phyloP scores from a whole-genome alignment of 92 coral and sea anemone species.

The Epizoanthus illoricatus region DNA sequence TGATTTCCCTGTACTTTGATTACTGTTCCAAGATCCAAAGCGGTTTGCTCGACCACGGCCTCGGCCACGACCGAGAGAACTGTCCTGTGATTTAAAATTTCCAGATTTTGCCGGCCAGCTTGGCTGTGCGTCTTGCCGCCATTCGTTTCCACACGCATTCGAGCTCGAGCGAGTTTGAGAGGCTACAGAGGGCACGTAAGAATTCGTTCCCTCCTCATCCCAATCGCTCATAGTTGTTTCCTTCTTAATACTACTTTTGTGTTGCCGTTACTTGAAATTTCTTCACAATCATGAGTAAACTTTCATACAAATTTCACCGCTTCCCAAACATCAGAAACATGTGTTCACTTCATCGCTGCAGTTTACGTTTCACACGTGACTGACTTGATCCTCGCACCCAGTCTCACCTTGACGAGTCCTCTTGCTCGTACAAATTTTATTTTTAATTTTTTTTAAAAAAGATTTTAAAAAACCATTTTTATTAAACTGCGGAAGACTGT shows the following conservation, averaged over 20 bases:
- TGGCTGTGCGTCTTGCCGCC: slow-evolving; percentile 26
- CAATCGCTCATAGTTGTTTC: slow-evolving; percentile 26
- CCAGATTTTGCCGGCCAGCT: slow-evolving; percentile 23
- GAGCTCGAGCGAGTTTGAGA: slow-evolving; percentile 2
- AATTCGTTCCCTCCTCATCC: slow-evolving; percentile 25
- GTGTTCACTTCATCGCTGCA: too few relatives aligned
- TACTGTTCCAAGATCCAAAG: slow-evolving; percentile 28
- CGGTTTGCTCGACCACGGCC: slow-evolving; percentile 38
- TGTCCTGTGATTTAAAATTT: neutral
- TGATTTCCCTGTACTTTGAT: neutral
- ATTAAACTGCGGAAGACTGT: too few relatives aligned
- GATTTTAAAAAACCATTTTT: too few relatives aligned
- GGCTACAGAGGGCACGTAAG: slow-evolving; percentile 3
- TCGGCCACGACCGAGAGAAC: slow-evolving; percentile 23
- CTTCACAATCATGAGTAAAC: neutral
- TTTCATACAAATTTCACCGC: neutral
- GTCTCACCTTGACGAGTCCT: neutral
- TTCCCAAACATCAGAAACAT: neutral
- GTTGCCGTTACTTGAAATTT: neutral
- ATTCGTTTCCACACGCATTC: slow-evolving; percentile 18
- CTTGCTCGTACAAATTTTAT: too few relatives aligned
- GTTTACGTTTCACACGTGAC: slow-evolving; percentile 24
- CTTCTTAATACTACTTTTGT: neutral
- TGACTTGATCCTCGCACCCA: neutral
- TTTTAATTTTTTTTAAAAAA: too few relatives aligned